Conservation (phyloP, 23 tunicate species). For the Styela plicata region DNA sequence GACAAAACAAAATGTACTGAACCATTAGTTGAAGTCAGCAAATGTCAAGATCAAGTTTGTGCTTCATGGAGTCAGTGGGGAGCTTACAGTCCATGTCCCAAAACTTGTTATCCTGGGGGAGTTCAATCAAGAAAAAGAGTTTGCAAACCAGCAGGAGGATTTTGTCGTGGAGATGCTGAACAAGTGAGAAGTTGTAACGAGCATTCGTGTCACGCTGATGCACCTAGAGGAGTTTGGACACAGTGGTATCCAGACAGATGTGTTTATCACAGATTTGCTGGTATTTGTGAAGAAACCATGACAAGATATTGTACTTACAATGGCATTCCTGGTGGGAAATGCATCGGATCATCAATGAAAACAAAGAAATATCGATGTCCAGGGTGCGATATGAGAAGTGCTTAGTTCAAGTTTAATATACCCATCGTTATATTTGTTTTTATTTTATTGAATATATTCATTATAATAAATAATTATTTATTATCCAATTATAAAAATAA, state of each 20-base stretch:
- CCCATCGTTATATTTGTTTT: no score
- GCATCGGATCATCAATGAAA: neutral
- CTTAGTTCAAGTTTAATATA: no score
- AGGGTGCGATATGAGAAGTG: no score
- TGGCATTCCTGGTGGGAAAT: neutral
- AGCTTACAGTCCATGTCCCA: neutral
- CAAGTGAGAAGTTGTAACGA: neutral
- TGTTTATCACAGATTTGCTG: neutral
- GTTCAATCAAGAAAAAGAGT: neutral
- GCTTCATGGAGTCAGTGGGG: slow-evolving; percentile 14
- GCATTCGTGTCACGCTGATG: neutral
- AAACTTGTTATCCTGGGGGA: neutral
- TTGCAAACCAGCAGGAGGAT: neutral
- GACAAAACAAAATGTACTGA: slow-evolving; percentile 8
- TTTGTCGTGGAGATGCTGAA: neutral
- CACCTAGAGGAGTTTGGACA: slow-evolving; percentile 7
- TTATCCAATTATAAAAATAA: no score
- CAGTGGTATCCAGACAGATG: neutral
- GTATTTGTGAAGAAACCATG: neutral
- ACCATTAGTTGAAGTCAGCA: neutral
- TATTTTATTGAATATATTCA: no score
- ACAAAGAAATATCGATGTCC: neutral
- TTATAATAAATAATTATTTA: no score
- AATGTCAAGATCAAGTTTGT: neutral
- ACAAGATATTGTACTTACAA: neutral